Base-by-base conservation (phyloP, 2,888 invertebrate genomes). In the Spicauda simplicius region DNA sequence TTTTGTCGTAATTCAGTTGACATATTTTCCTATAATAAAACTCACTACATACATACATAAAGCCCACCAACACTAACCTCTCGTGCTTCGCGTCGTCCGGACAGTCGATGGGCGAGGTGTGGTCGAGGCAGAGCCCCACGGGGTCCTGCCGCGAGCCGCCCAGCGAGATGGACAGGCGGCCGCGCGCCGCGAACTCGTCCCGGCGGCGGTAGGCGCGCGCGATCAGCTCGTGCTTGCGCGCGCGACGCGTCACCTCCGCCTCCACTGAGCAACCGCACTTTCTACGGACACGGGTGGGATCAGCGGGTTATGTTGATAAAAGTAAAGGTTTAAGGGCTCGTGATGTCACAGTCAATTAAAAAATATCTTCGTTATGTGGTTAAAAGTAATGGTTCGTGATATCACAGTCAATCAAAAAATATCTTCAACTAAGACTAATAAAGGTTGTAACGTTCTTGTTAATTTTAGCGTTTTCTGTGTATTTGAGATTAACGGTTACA, bases 61-160 rank as follows among this genome's bases (percentile, higher is more conserved):
- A n/a, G n/a, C n/a, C n/a, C n/a, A n/a, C 5, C 5, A 25, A 4
- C 25, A 20, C 14, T 0, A 19, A 92, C 92, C 92, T 93, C 74
- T 93, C 92, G 53, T 89, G 92, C 63, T 90, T 90, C 16, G 79
- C 87, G 63, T 91, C 91, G 37, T 90, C 88, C 0, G 87, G 86
- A 72, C 84, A 90, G 78, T 91, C 86, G 2, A 82, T 77, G 16
- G 90, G 92, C 75, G 84, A 78, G 70, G 89, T 85, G 80, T 86
- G 87, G 75, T 91, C 91, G 53, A 93, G 79, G 68, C 90, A 89
- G 52, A 97, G 88, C 2, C 97, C 97, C 11, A 98, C 97, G 11
- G 99, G 99, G 92, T 99, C 99, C 71, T 97, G 97, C 75, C 98
- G 96, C 4, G 96, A 96, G 73, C 97, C 97, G 71, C 96, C 96